Evolutionary conservation across 2,113 vertebrate genomes (phyloP).

Genomic region (Hippocampus comes): DNA sequence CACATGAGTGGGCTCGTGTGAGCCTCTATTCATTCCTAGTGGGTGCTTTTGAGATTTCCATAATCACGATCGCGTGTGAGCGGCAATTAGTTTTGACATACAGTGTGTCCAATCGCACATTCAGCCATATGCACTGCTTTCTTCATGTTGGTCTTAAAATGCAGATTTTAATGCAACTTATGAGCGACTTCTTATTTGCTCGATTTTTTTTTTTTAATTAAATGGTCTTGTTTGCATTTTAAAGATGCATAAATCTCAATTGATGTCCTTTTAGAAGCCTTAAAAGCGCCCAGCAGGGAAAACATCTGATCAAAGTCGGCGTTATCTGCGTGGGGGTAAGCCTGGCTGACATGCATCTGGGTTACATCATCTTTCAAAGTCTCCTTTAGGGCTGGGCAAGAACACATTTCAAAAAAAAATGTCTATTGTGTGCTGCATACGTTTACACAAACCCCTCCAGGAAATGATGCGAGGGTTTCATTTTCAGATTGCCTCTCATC

Average conservation of each 20-base stretch:
- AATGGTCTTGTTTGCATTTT: not conserved
- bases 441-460: slow-evolving; percentile 51
- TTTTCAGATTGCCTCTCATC: slow-evolving; percentile 55
- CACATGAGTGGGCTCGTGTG: not conserved
- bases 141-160: no score
- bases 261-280: not conserved
- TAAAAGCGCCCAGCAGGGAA: not conserved
- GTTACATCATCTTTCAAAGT: slow-evolving; percentile 30
- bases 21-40: not conserved
- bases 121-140: no score
- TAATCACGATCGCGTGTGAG: not conserved
- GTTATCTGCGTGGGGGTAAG: slow-evolving; percentile 3
- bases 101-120: not conserved
- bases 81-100: not conserved
- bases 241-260: not conserved
- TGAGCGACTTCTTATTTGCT: not conserved
- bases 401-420: not conserved
- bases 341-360: not conserved
- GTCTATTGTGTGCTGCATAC: slow-evolving; percentile 46
- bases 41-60: not conserved
- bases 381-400: slow-evolving; percentile 17
- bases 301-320: not conserved
- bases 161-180: no score
- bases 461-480: slow-evolving; percentile 38
- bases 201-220: not conserved